Evolutionary conservation across 2,113 vertebrate species (phyloP).

Genomic region (Boulengeromyrus knoepffleri): DNA sequence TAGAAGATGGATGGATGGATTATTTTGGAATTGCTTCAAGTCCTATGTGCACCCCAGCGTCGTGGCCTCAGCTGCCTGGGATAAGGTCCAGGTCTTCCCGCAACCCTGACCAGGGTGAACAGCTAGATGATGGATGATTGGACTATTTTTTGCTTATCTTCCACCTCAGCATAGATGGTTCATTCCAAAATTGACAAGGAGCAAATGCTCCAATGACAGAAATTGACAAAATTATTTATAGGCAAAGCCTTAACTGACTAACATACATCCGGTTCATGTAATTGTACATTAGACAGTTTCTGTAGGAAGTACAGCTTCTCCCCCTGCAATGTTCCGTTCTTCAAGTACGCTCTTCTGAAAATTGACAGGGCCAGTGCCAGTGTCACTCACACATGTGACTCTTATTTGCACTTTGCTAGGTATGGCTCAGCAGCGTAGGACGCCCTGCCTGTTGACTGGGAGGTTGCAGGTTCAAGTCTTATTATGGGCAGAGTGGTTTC

Average conservation of each 20-base stretch:
- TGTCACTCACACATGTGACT: neutral
- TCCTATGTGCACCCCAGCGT: neutral
- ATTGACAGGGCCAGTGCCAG: neutral
- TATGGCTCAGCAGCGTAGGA: neutral
- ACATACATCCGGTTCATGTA: neutral
- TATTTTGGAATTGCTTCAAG: neutral
- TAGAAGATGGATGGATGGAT: neutral
- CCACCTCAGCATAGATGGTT: neutral
- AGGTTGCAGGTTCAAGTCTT: neutral
- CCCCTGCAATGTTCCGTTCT: neutral
- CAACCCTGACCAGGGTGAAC: neutral
- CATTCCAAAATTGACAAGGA: neutral
- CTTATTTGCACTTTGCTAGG: neutral
- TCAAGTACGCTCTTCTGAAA: neutral
- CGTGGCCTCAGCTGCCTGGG: neutral
- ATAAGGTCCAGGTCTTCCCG: neutral
- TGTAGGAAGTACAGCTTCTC: neutral
- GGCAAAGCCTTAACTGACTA: neutral
- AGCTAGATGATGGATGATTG: neutral
- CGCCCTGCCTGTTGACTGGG: neutral
- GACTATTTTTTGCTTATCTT: neutral
- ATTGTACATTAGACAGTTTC: constrained; percentile 21
- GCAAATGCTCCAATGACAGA: neutral
- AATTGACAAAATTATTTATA: neutral
- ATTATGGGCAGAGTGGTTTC: neutral